These are phyloP conservation scores for Acleris laterana DNA, from an alignment of 2,888 invertebrate genomes.

Conservation along the genomic window DNA sequence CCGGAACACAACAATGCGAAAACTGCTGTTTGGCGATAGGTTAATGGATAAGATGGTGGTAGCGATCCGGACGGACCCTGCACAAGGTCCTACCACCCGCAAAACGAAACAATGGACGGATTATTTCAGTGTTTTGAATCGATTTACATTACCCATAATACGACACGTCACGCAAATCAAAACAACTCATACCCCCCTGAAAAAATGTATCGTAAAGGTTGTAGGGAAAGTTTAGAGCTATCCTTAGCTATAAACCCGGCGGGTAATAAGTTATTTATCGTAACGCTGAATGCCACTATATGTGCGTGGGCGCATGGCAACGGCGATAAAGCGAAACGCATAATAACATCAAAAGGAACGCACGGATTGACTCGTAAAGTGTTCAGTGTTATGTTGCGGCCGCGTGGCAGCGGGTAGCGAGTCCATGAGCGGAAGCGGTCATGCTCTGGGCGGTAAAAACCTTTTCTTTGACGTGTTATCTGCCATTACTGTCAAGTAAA, in stretches of 20 bases:
- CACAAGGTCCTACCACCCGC: too few species aligned
- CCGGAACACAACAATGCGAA: too few species aligned
- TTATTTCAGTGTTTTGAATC: too few species aligned
- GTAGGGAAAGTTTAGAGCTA: not conserved
- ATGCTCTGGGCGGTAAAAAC: not conserved
- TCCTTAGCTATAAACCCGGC: constrained; percentile 39
- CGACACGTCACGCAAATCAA: constrained; percentile 1
- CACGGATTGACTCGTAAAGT: constrained; percentile 75
- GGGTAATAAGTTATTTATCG: constrained; percentile 52
- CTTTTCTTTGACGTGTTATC: too few species aligned
- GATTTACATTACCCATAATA: not conserved
- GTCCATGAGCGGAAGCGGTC: constrained; percentile 22
- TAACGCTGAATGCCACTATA: constrained; percentile 73
- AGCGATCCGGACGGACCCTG: too few species aligned
- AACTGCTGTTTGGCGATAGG: too few species aligned
- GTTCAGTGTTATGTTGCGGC: constrained; percentile 63
- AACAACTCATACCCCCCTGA: constrained; percentile 31
- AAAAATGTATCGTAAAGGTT: constrained; percentile 29
- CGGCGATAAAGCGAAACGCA: constrained; percentile 73
- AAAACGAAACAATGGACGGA: too few species aligned
- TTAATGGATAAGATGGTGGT: too few species aligned
- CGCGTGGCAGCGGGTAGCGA: constrained; percentile 50
- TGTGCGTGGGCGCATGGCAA: constrained; percentile 68
- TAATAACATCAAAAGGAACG: constrained; percentile 72
- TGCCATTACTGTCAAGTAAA: too few species aligned